Evolutionary conservation across 2,113 vertebrate species (phyloP).

Genomic region (Passer montanus): DNA sequence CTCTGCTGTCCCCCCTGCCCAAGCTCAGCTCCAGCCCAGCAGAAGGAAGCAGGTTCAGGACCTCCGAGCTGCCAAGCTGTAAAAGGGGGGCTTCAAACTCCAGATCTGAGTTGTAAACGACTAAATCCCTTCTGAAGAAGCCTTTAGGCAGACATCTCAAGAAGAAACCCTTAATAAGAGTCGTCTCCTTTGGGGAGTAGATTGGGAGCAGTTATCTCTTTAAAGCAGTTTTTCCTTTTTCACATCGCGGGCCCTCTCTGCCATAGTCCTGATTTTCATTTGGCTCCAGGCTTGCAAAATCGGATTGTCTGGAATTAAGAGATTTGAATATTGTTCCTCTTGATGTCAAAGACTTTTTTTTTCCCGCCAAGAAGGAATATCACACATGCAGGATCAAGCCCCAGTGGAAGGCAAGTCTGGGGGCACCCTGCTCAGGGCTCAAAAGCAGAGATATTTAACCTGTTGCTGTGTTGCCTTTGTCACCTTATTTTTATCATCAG

Average conservation of each 20-base stretch:
- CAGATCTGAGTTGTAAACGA: not conserved
- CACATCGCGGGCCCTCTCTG: not conserved
- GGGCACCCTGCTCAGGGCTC: not conserved
- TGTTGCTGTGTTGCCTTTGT: not conserved
- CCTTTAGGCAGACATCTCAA: conserved; percentile 6
- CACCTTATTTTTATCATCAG: not conserved
- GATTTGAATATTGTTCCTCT: not conserved
- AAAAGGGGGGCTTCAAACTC: not conserved
- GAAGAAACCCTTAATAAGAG: not conserved
- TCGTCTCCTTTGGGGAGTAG: not conserved
- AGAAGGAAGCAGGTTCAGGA: not conserved
- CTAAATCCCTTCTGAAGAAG: conserved; percentile 1
- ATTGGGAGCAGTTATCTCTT: conserved; percentile 24
- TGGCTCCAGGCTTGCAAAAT: conserved; percentile 33
- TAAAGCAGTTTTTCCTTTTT: not conserved
- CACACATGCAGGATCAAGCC: not conserved
- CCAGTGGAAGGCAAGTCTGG: not conserved
- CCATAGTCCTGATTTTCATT: not conserved
- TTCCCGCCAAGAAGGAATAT: not conserved
- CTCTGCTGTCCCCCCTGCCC: not conserved
- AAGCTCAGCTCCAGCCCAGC: not conserved
- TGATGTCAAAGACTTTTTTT: not conserved
- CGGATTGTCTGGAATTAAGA: conserved; percentile 16
- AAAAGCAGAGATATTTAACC: not conserved
- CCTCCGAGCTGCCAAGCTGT: not conserved